phyloP scores from a whole-genome alignment of 1,140 invertebrate genomes.

The Lutraria rhynchaena region DNA sequence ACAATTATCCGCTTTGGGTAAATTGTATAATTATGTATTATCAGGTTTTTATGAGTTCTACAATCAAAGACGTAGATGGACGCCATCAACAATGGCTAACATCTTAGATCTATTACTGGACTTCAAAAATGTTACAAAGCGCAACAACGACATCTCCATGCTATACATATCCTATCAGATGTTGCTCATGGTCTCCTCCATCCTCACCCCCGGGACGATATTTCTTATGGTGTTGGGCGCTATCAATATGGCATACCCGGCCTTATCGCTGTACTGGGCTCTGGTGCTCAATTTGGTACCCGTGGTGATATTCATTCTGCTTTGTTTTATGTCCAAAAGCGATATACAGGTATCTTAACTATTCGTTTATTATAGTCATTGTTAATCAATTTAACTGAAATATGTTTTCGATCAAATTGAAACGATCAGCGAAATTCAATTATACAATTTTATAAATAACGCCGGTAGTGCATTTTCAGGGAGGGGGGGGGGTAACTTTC shows the following conservation, averaged over 20 bases:
- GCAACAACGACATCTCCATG: constrained; percentile 72
- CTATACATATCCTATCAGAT: constrained; percentile 77
- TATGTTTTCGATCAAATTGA: too few species aligned
- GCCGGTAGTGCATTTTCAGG: too few species aligned
- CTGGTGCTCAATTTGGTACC: constrained; percentile 83
- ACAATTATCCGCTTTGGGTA: too few species aligned
- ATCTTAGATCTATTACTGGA: constrained; percentile 85
- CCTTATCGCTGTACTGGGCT: constrained; percentile 82
- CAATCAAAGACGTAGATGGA: constrained; percentile 86
- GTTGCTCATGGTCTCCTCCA: constrained; percentile 83
- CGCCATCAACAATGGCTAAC: constrained; percentile 87
- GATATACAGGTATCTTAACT: constrained; percentile 84
- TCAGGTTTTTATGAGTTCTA: constrained; percentile 85
- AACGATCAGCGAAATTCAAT: too few species aligned
- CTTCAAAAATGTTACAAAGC: constrained; percentile 77
- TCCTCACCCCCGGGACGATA: constrained; percentile 87
- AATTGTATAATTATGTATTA: not conserved
- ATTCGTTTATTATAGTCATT: too few species aligned
- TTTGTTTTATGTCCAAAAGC: constrained; percentile 82
- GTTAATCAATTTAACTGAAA: too few species aligned
- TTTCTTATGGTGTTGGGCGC: constrained; percentile 85
- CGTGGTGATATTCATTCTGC: constrained; percentile 83
- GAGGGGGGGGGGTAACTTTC: too few species aligned
- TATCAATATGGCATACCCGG: constrained; percentile 83
- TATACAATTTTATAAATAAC: too few species aligned